Conservation (phyloP, 2,797 vertebrate genomes). For the Neolamprologus multifasciatus region DNA sequence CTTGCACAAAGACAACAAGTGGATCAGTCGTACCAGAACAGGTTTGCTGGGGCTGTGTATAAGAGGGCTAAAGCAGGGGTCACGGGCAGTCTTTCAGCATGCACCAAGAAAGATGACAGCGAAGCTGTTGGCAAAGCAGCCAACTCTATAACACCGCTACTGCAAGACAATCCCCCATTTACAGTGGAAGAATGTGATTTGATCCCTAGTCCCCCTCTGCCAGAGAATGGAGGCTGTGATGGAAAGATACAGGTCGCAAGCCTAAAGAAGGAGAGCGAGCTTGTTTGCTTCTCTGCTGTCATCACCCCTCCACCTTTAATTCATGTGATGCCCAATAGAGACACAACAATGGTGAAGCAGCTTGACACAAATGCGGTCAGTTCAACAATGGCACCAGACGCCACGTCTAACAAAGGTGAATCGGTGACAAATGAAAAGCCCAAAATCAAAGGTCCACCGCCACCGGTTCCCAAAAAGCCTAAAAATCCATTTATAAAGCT, state of each 20-base stretch:
- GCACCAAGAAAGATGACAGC: background rate
- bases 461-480: slow-evolving; percentile 77
- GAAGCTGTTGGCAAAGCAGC: background rate
- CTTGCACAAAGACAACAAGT: background rate
- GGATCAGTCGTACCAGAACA: background rate
- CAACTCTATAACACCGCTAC: background rate
- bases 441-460: slow-evolving; percentile 73
- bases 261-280: slow-evolving; percentile 47
- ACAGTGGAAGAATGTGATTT: slow-evolving; percentile 17
- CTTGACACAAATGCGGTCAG: background rate
- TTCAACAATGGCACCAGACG: background rate
- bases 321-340: slow-evolving; percentile 30
- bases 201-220: background rate
- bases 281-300: slow-evolving; percentile 50
- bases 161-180: background rate
- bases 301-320: slow-evolving; percentile 50
- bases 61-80: slow-evolving; percentile 26
- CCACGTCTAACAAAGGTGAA: background rate
- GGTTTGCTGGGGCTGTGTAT: slow-evolving; percentile 39
- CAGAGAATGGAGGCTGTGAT: background rate
- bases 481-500: slow-evolving; percentile 72
- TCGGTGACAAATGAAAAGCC: slow-evolving; percentile 22
- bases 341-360: background rate
- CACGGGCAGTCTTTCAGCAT: background rate
- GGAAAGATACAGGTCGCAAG: slow-evolving; percentile 9